These are phyloP conservation scores for Nymphalis polychloros DNA, from an alignment of 2,888 invertebrate genomes.

Conservation along the genomic window DNA sequence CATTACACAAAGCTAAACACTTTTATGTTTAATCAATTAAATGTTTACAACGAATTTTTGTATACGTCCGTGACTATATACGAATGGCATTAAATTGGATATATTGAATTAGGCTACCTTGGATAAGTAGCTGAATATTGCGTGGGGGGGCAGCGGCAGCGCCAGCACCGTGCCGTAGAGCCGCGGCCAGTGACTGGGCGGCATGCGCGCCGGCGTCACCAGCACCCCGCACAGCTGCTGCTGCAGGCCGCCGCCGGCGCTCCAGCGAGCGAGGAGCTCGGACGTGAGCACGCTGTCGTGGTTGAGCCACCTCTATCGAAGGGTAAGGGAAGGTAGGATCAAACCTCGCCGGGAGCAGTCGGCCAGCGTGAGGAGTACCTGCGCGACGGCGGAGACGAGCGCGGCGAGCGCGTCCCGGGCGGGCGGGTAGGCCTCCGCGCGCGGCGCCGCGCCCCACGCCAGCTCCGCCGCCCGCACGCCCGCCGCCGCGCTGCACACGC, in stretches of 20 bases:
- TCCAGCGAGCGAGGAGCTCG: conserved; percentile 45
- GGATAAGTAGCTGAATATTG: conserved; percentile 64
- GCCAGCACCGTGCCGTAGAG: conserved; percentile 56
- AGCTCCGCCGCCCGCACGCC: conserved; percentile 47
- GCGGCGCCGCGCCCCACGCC: conserved; percentile 49
- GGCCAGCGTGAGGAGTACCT: conserved; percentile 1
- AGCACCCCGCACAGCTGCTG: conserved; percentile 53
- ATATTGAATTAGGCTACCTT: conserved; percentile 49
- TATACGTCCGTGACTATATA: neutral
- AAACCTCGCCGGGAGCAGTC: no score
- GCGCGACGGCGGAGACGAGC: conserved; percentile 34
- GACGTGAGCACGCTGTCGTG: conserved; percentile 46
- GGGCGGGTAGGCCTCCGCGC: conserved; percentile 42
- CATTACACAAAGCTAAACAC: no score
- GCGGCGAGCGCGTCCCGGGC: conserved; percentile 44
- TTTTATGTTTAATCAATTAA: no score
- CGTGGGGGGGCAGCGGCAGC: conserved; percentile 50
- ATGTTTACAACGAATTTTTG: no score
- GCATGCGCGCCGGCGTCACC: conserved; percentile 50
- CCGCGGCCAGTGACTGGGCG: conserved; percentile 43
- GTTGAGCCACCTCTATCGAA: conserved; percentile 39
- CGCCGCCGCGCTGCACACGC: conserved; percentile 40
- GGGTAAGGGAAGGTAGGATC: neutral
- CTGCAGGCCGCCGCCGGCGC: conserved; percentile 42
- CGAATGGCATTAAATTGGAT: neutral